Percentiles rank a stretch among this genome's conserved stretches.
These are phyloP conservation scores for Edolisoma coerulescens DNA, from an alignment of 2,113 vertebrate genomes.

Conservation along the genomic window DNA sequence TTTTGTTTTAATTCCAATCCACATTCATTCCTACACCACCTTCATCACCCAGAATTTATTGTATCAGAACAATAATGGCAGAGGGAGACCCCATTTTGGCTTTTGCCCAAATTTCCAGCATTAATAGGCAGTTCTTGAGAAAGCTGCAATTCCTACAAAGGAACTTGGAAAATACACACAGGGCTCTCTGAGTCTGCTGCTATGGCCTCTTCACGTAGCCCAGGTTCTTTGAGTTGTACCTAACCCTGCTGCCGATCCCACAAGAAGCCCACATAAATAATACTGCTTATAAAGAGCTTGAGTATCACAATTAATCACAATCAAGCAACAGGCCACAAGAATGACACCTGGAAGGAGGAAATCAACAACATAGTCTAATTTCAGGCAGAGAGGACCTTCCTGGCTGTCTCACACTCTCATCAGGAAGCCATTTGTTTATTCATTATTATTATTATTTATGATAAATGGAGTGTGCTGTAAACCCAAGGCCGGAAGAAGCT, in stretches of 20 bases:
- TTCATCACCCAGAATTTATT: background rate
- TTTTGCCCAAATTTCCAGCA: background rate
- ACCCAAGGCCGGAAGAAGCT: conserved; percentile 17
- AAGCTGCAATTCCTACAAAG: background rate
- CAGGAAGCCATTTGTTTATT: conserved; percentile 9
- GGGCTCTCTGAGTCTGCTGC: background rate
- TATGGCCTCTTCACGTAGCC: background rate
- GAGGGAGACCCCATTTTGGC: background rate
- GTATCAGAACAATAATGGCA: background rate
- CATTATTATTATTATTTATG: conserved; percentile 38
- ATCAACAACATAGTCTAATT: background rate
- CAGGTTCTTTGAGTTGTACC: background rate
- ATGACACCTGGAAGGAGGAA: background rate
- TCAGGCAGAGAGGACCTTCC: background rate
- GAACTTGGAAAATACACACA: background rate
- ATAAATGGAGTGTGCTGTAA: conserved; percentile 32
- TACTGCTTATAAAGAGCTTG: background rate
- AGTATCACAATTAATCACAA: background rate
- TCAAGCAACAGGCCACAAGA: background rate
- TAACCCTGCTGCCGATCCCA: background rate
- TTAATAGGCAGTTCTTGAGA: background rate
- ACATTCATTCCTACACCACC: background rate
- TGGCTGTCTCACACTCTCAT: background rate
- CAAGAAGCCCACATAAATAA: background rate
- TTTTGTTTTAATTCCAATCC: background rate